Conservation (phyloP, 2,888 invertebrate species). For the Amphipyra tragopoginis region DNA sequence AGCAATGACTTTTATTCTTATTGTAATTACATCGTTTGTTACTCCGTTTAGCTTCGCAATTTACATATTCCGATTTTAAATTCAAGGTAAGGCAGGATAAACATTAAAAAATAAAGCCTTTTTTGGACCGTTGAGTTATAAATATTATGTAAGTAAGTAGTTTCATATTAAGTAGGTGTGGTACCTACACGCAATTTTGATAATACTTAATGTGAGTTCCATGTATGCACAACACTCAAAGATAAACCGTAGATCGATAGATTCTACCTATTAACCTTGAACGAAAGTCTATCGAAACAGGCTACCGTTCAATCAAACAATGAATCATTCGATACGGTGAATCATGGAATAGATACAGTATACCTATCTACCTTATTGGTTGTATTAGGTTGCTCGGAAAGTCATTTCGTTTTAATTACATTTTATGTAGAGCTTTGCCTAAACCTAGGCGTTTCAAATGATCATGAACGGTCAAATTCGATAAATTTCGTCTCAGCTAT, state of each 20-base stretch:
- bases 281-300: neutral
- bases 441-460: too few species aligned
- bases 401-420: too few species aligned
- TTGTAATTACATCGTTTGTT: conserved; percentile 9
- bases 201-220: neutral
- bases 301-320: conserved; percentile 11
- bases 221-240: conserved; percentile 1
- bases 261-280: neutral
- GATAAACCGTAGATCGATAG: conserved; percentile 24
- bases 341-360: neutral
- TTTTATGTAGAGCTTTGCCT: too few species aligned
- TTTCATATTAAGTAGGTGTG: neutral
- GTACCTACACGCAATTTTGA: too few species aligned
- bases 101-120: conserved; percentile 1
- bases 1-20: neutral
- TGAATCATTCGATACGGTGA: conserved; percentile 10
- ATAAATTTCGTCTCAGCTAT: too few species aligned
- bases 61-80: conserved; percentile 20
- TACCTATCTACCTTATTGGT: too few species aligned
- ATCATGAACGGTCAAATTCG: too few species aligned
- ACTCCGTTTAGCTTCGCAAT: conserved; percentile 7
- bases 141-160: neutral
- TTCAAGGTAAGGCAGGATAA: conserved; percentile 6
- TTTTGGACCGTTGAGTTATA: neutral
- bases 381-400: too few species aligned